phyloP scores from a whole-genome alignment of 2,797 vertebrate genomes.

The Danio aesculapii region DNA sequence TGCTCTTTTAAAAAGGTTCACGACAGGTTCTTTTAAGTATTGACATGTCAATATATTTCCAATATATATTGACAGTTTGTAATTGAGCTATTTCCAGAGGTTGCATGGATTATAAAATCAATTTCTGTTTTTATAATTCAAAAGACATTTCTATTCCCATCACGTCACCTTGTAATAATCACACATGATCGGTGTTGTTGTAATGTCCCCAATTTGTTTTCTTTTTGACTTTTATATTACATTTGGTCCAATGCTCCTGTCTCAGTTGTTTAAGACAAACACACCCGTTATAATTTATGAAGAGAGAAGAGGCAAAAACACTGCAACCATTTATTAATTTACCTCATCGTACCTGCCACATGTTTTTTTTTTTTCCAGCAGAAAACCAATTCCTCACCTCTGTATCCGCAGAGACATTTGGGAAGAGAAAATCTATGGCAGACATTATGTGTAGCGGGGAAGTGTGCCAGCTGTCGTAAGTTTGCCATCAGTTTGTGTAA shows the following conservation, averaged over 20 bases:
- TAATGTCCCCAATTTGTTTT: constrained; percentile 20
- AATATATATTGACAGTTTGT: neutral
- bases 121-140: neutral
- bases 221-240: constrained; percentile 16
- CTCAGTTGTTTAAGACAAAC: constrained; percentile 28
- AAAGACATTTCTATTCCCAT: neutral
- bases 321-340: constrained; percentile 33
- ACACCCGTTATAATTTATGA: neutral
- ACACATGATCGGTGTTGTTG: neutral
- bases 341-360: constrained; percentile 14
- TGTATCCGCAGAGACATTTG: constrained; percentile 41
- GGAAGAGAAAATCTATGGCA: constrained; percentile 34
- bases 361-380: neutral
- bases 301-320: constrained; percentile 3
- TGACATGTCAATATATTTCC: too few species aligned
- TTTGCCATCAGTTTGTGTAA: constrained; percentile 50
- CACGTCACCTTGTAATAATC: neutral
- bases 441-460: constrained; percentile 50
- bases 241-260: constrained; percentile 10
- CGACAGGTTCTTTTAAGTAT: too few species aligned
- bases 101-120: neutral
- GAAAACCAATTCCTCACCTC: constrained; percentile 21
- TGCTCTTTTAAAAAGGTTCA: neutral
- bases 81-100: neutral
- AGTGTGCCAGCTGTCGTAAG: constrained; percentile 52